Evolutionary conservation across 2,113 vertebrate species (phyloP).

Genomic region (Acrocephalus kingi): DNA sequence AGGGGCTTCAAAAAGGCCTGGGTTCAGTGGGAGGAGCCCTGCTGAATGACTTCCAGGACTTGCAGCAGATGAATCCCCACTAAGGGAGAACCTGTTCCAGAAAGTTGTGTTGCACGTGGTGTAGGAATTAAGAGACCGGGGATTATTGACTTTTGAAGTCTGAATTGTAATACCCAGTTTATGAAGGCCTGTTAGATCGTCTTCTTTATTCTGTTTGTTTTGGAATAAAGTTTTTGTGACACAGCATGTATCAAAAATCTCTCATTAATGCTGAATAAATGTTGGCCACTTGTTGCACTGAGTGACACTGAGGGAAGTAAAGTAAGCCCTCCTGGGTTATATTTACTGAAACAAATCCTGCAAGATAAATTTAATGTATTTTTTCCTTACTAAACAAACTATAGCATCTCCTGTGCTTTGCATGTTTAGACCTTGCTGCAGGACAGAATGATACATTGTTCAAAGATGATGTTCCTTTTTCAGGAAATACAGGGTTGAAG

Average conservation of each 20-base stretch:
- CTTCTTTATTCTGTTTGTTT: not conserved
- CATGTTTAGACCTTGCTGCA: not conserved
- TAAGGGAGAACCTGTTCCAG: not conserved
- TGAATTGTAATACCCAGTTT: not conserved
- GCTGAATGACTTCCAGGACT: constrained; percentile 43
- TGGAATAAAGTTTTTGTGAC: not conserved
- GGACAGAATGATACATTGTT: not conserved
- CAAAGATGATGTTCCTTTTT: not conserved
- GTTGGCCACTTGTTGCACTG: not conserved
- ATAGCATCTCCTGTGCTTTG: not conserved
- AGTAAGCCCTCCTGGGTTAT: not conserved
- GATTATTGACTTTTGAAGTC: not conserved
- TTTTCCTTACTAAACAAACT: not conserved
- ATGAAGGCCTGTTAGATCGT: not conserved
- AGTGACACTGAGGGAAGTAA: not conserved
- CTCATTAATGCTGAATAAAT: not conserved
- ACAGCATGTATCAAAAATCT: not conserved
- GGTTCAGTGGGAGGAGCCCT: not conserved
- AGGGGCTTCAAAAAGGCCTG: constrained; percentile 16
- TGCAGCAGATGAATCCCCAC: not conserved
- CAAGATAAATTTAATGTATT: not conserved
- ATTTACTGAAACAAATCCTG: not conserved
- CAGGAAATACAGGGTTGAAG: not conserved
- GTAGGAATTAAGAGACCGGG: not conserved
- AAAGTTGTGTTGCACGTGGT: not conserved